Evolutionary conservation across 2,888 invertebrate species (phyloP).

Genomic region (Stenodema calcarata): DNA sequence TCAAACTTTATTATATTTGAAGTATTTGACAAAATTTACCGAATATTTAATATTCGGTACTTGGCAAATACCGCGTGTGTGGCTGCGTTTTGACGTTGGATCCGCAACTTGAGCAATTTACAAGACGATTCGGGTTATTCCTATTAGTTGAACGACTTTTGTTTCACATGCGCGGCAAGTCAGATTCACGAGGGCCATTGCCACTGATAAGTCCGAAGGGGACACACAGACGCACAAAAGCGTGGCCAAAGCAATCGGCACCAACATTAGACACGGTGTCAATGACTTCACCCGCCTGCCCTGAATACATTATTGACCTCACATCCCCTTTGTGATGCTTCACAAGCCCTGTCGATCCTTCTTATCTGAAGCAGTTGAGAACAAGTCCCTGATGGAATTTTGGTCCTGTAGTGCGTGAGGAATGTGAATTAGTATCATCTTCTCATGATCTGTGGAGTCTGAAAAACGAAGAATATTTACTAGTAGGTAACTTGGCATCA

Average conservation of each 20-base stretch:
- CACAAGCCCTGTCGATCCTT: not conserved
- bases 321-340: not conserved
- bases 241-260: conserved; percentile 9
- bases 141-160: too few species aligned
- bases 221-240: not conserved
- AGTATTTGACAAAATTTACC: too few species aligned
- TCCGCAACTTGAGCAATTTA: too few species aligned
- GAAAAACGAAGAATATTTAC: too few species aligned
- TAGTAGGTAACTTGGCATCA: too few species aligned
- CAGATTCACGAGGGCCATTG: not conserved
- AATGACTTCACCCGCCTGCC: conserved; percentile 2
- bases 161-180: not conserved
- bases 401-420: not conserved
- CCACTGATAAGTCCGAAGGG: not conserved
- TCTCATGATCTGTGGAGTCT: too few species aligned
- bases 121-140: too few species aligned
- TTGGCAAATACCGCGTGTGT: too few species aligned
- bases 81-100: too few species aligned
- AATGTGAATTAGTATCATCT: too few species aligned
- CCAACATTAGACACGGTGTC: conserved; percentile 8
- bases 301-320: conserved; percentile 11
- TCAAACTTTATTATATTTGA: too few species aligned
- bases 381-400: not conserved
- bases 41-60: too few species aligned
- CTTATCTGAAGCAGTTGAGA: not conserved